Conservation (phyloP, 2,888 invertebrate species). For the Norana najaformis region DNA sequence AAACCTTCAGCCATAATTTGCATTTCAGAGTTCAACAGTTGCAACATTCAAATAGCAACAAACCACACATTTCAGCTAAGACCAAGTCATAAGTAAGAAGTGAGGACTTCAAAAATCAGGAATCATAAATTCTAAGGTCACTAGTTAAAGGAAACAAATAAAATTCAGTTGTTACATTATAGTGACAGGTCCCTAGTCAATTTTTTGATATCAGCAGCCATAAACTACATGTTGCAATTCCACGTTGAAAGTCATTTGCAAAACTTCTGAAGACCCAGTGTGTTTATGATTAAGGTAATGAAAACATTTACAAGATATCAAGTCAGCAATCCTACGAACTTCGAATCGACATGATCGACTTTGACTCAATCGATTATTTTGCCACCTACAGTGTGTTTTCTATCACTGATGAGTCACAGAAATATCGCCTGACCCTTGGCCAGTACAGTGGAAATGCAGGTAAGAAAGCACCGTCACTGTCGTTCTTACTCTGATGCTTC, state of each 20-base stretch:
- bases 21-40: too few species aligned
- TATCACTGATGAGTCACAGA: constrained; percentile 72
- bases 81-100: background rate
- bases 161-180: background rate
- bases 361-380: constrained; percentile 78
- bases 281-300: constrained; percentile 51
- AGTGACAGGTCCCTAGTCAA: background rate
- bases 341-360: constrained; percentile 81
- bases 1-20: too few species aligned
- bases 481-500: background rate
- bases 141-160: background rate
- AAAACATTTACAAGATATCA: constrained; percentile 51
- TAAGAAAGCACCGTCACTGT: background rate
- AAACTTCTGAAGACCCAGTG: background rate
- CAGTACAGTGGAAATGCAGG: constrained; percentile 60
- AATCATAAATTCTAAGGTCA: background rate
- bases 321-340: constrained; percentile 62
- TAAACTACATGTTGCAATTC: background rate
- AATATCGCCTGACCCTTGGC: constrained; percentile 74
- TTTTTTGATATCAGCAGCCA: background rate
- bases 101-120: background rate
- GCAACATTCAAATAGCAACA: too few species aligned
- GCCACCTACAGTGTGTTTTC: constrained; percentile 78
- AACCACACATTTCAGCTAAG: too few species aligned
- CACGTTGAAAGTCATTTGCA: background rate